These are phyloP conservation scores for Carposina sasakii DNA, from an alignment of 1,140 invertebrate species.

Conservation along the genomic window DNA sequence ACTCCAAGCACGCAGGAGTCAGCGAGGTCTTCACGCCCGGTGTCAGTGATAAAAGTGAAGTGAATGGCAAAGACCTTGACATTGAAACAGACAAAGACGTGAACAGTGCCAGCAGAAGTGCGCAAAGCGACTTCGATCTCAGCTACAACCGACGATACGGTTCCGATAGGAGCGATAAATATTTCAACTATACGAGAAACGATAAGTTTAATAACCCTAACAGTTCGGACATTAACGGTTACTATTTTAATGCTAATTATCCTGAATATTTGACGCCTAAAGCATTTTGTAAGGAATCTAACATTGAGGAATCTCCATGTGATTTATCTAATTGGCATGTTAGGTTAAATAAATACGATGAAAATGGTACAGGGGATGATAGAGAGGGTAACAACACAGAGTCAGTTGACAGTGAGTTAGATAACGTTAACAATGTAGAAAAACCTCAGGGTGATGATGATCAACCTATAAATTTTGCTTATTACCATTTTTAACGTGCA, in stretches of 20 bases:
- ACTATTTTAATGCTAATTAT: constrained; percentile 20
- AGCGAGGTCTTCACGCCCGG: constrained; percentile 13
- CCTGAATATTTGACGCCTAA: constrained; percentile 18
- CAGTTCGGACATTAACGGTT: constrained; percentile 1
- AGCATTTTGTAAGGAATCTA: constrained; percentile 25
- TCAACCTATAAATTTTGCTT: constrained; percentile 65
- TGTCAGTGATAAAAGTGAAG: constrained; percentile 16
- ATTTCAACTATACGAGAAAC: neutral
- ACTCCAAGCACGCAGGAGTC: constrained; percentile 10
- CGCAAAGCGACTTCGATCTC: neutral
- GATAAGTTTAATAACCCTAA: neutral
- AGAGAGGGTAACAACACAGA: constrained; percentile 29
- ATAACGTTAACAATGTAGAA: constrained; percentile 26
- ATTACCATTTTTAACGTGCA: constrained; percentile 56
- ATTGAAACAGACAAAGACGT: neutral
- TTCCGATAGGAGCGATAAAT: neutral
- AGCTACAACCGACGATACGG: neutral
- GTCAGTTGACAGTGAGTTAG: constrained; percentile 43
- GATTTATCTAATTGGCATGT: constrained; percentile 55
- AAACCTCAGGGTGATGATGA: constrained; percentile 29
- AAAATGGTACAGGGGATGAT: constrained; percentile 14
- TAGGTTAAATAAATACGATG: constrained; percentile 20
- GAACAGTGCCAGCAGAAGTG: neutral
- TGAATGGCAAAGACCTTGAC: constrained; percentile 13
- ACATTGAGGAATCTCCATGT: constrained; percentile 37